Evolutionary conservation across 2,888 invertebrate genomes (phyloP).

Genomic region (Tortricodes alternella): DNA sequence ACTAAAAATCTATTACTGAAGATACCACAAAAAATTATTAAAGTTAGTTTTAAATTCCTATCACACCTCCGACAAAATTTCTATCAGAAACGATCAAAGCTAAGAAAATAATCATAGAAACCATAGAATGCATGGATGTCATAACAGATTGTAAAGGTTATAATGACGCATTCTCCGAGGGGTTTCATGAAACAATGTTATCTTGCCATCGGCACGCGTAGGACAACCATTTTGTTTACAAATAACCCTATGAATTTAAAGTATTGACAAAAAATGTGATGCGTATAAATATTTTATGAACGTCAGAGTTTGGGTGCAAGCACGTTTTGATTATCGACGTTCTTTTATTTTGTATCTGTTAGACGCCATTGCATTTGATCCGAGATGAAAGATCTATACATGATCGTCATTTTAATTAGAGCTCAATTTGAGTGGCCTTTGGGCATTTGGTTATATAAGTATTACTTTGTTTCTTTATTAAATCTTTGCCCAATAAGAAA

Average conservation of each 20-base stretch:
- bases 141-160: conserved; percentile 27
- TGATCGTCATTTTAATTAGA: no score
- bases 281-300: conserved; percentile 3
- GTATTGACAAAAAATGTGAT: conserved; percentile 31
- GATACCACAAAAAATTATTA: neutral
- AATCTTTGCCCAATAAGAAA: no score
- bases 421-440: no score
- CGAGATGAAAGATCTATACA: no score
- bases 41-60: conserved; percentile 9
- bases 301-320: neutral
- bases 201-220: conserved; percentile 70
- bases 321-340: neutral
- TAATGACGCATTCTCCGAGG: conserved; percentile 42
- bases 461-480: no score
- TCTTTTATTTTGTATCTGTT: no score
- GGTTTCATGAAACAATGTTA: conserved; percentile 60
- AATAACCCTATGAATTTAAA: conserved; percentile 37
- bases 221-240: conserved; percentile 56
- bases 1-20: neutral
- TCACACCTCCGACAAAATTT: neutral
- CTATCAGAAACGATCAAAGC: conserved; percentile 1
- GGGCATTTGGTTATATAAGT: no score
- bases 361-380: no score
- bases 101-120: conserved; percentile 19
- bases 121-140: conserved; percentile 30